Evolutionary conservation across 2,888 invertebrate species (phyloP).

Genomic region (Drosophila vallismaia): DNA sequence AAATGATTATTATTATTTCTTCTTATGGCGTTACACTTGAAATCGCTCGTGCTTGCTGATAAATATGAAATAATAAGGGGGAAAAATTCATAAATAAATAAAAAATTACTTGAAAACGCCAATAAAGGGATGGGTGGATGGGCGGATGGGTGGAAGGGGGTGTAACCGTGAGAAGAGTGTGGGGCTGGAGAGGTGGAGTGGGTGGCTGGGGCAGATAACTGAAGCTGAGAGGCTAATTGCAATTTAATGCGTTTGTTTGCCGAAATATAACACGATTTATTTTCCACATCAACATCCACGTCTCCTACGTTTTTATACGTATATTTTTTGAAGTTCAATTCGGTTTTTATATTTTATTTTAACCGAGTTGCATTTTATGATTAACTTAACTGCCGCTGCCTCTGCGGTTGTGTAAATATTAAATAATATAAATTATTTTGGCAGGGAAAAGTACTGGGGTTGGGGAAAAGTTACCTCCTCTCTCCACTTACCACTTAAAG

Average conservation of each 20-base stretch:
- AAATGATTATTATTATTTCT: slow-evolving; percentile 41
- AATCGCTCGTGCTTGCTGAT: slow-evolving; percentile 50
- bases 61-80: slow-evolving; percentile 55
- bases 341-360: slow-evolving; percentile 36
- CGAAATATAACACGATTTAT: slow-evolving; percentile 57
- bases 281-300: slow-evolving; percentile 29
- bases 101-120: slow-evolving; percentile 39
- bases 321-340: slow-evolving; percentile 31
- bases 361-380: slow-evolving; percentile 46
- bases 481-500: slow-evolving; percentile 27
- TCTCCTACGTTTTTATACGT: slow-evolving; percentile 15
- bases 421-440: slow-evolving; percentile 2
- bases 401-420: slow-evolving; percentile 27
- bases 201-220: slow-evolving; percentile 6
- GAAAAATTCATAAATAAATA: slow-evolving; percentile 66
- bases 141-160: background rate
- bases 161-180: slow-evolving; percentile 45
- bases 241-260: slow-evolving; percentile 70
- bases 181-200: background rate
- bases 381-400: slow-evolving; percentile 26
- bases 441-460: background rate
- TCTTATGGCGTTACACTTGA: slow-evolving; percentile 43
- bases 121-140: slow-evolving; percentile 30
- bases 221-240: slow-evolving; percentile 60
- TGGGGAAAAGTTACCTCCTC: too few species aligned